phyloP scores from a whole-genome alignment of 2,797 vertebrate species.

The Tenualosa thibaudeaui region DNA sequence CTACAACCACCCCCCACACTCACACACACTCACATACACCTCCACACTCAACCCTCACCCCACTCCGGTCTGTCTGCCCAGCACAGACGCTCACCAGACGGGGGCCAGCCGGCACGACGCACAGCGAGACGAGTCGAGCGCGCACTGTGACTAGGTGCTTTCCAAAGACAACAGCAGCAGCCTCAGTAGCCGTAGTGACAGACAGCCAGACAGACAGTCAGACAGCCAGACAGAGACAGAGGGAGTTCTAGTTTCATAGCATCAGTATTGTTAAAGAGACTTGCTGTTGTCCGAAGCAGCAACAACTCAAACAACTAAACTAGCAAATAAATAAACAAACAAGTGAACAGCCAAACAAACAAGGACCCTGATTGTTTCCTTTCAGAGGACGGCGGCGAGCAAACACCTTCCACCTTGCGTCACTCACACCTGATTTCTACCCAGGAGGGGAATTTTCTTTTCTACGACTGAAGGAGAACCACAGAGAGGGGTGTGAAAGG shows the following conservation, averaged over 20 bases:
- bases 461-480: not conserved
- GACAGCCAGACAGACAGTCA: not conserved
- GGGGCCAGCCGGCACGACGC: not conserved
- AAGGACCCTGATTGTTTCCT: constrained; percentile 4
- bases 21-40: not conserved
- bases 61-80: not conserved
- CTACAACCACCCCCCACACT: not conserved
- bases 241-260: not conserved
- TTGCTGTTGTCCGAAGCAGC: not conserved
- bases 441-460: not conserved
- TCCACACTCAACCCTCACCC: not conserved
- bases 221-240: not conserved
- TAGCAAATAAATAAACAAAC: not conserved
- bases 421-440: not conserved
- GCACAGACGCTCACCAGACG: constrained; percentile 15
- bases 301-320: not conserved
- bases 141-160: not conserved
- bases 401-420: not conserved
- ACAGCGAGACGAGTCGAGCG: not conserved
- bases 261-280: not conserved
- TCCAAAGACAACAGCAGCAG: constrained; percentile 15
- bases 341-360: not conserved
- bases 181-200: not conserved
- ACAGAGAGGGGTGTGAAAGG: not conserved
- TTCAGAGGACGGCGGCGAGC: not conserved